Conservation (phyloP, 2,888 invertebrate genomes). For the Sphinx pinastri region DNA sequence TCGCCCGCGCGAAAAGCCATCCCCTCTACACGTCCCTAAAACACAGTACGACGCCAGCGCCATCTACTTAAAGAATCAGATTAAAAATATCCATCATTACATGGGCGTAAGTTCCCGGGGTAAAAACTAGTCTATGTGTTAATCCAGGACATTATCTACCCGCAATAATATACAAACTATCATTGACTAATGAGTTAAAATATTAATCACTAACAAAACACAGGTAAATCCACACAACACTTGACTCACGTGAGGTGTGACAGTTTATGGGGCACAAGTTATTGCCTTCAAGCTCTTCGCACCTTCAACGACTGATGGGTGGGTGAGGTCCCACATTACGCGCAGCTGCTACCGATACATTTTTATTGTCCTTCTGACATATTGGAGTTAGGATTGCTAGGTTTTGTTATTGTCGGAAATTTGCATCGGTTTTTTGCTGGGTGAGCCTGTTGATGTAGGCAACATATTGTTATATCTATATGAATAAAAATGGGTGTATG, state of each 20-base stretch:
- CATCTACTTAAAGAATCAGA: too few species aligned
- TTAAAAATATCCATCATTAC: too few species aligned
- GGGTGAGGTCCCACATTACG: conserved; percentile 65
- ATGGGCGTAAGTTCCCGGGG: not conserved
- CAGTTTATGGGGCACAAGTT: conserved; percentile 56
- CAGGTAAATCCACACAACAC: not conserved
- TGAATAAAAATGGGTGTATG: too few species aligned
- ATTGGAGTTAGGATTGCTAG: conserved; percentile 11
- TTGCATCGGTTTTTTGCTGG: too few species aligned
- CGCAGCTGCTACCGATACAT: conserved; percentile 70
- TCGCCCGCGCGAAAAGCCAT: too few species aligned
- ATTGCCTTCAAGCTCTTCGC: conserved; percentile 66
- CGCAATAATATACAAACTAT: too few species aligned
- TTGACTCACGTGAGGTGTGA: not conserved
- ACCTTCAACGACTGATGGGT: conserved; percentile 56
- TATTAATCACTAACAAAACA: too few species aligned
- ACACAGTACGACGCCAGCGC: too few species aligned
- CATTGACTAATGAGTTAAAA: too few species aligned
- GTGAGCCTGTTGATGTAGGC: not conserved
- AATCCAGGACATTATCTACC: too few species aligned
- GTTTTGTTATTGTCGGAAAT: not conserved
- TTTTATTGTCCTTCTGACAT: conserved; percentile 71
- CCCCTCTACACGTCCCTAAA: too few species aligned
- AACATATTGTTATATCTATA: too few species aligned
- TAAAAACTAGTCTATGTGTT: not conserved